Percentiles rank a stretch among this genome's conserved stretches.
These are phyloP conservation scores for Falco peregrinus DNA, from an alignment of 2,797 vertebrate genomes.

Conservation along the genomic window DNA sequence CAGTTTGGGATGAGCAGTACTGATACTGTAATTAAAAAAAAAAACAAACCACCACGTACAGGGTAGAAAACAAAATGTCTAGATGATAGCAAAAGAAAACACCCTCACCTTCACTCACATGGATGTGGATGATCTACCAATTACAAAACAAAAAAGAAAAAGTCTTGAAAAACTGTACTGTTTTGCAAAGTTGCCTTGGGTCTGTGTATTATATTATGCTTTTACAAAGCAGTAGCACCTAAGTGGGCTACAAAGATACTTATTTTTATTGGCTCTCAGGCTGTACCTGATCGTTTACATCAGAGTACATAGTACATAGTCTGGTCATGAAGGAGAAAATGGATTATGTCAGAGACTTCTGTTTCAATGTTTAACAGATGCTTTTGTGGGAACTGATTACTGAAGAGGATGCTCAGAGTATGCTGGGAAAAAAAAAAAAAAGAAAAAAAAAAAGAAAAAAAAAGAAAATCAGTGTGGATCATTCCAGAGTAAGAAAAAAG, in stretches of 20 bases:
- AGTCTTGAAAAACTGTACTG: background rate
- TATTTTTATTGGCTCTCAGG: background rate
- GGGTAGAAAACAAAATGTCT: background rate
- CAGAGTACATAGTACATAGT: background rate
- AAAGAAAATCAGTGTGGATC: background rate
- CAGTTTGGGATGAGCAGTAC: background rate
- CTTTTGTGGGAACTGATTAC: background rate
- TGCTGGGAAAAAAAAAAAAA: background rate
- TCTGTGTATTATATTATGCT: rapidly evolving
- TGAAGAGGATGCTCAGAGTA: background rate
- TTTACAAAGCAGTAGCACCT: background rate
- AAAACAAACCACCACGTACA: too few relatives aligned
- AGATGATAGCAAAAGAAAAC: background rate
- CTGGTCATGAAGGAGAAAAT: background rate
- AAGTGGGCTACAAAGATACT: background rate
- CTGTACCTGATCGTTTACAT: background rate
- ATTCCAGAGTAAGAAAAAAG: background rate
- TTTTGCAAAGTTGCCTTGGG: background rate
- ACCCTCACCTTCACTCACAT: background rate
- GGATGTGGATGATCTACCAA: background rate
- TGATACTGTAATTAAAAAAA: background rate
- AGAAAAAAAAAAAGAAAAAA: background rate
- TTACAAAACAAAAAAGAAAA: background rate
- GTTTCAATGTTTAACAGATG: background rate
- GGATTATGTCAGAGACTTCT: background rate